phyloP scores from a whole-genome alignment of 2,113 vertebrate genomes.

The Toxotes jaculatrix region DNA sequence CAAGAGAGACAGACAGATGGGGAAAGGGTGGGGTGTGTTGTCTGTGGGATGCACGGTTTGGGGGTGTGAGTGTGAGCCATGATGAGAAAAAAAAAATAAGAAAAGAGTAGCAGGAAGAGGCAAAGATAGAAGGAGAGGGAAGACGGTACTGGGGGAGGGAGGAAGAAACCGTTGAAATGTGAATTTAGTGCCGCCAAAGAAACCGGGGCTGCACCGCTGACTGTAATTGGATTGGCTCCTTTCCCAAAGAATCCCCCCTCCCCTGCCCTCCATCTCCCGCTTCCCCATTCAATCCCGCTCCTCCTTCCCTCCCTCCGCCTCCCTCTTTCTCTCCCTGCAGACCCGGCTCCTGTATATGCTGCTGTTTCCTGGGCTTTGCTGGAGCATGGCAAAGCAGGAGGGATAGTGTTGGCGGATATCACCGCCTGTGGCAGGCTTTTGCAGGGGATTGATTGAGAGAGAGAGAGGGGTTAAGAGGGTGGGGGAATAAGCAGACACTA shows the following conservation, averaged over 20 bases:
- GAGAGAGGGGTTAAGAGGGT: slow-evolving; percentile 63
- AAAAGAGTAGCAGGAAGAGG: slow-evolving; percentile 32
- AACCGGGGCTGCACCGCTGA: slow-evolving; percentile 83
- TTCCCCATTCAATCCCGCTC: slow-evolving; percentile 65
- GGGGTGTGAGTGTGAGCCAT: slow-evolving; percentile 22
- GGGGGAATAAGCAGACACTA: slow-evolving; percentile 46
- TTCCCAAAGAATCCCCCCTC: slow-evolving; percentile 83
- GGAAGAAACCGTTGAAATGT: slow-evolving; percentile 81
- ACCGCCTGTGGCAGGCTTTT: slow-evolving; percentile 57
- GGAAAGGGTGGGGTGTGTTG: slow-evolving; percentile 22
- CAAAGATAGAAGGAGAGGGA: slow-evolving; percentile 44
- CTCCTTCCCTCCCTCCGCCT: slow-evolving; percentile 48
- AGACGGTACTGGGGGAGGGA: slow-evolving; percentile 50
- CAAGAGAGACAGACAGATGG: slow-evolving; percentile 27
- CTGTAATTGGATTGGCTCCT: slow-evolving; percentile 88
- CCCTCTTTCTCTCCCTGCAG: slow-evolving; percentile 69
- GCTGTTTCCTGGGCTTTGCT: slow-evolving; percentile 80
- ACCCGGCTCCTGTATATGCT: slow-evolving; percentile 75
- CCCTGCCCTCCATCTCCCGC: slow-evolving; percentile 65
- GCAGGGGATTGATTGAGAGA: slow-evolving; percentile 64
- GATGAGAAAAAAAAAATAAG: slow-evolving; percentile 45
- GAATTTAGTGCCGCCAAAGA: slow-evolving; percentile 82
- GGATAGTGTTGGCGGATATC: slow-evolving; percentile 55
- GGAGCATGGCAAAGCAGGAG: slow-evolving; percentile 69
- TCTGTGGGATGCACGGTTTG: not conserved